These are phyloP conservation scores for Brachionus asplanchnoidis DNA, from an alignment of 1,140 invertebrate species.

Conservation along the genomic window DNA sequence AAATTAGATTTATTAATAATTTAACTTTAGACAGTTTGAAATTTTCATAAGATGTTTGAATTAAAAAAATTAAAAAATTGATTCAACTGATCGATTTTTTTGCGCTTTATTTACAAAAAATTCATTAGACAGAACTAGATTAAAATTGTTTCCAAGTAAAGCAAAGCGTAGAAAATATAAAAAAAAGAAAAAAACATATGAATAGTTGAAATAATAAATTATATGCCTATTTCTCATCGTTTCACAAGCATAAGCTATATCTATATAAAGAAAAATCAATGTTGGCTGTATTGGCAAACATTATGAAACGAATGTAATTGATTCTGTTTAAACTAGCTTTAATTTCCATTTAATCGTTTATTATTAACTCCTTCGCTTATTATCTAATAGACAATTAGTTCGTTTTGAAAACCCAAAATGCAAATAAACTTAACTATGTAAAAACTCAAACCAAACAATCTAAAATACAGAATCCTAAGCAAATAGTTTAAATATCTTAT, in stretches of 20 bases:
- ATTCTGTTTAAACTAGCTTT: background rate
- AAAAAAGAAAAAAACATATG: background rate
- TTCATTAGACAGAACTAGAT: background rate
- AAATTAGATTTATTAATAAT: no score
- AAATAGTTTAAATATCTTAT: background rate
- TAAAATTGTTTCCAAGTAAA: background rate
- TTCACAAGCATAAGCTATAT: background rate
- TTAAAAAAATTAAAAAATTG: background rate
- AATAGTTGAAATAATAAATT: background rate
- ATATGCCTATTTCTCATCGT: background rate
- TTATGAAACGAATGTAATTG: background rate
- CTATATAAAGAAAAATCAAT: background rate
- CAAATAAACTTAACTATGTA: background rate
- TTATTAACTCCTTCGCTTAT: constrained; percentile 6
- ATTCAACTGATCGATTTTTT: background rate
- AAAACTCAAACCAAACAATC: background rate
- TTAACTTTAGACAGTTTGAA: no score
- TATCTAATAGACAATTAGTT: constrained; percentile 33
- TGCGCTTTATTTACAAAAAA: background rate
- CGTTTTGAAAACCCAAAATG: background rate
- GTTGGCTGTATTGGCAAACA: background rate
- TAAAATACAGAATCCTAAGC: background rate
- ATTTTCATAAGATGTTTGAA: background rate
- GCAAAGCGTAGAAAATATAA: background rate
- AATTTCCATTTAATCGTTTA: constrained; percentile 26